Percentiles rank a stretch among this genome's conserved stretches.
These are phyloP conservation scores for Noctua fimbriata DNA, from an alignment of 2,888 invertebrate genomes.

Conservation along the genomic window DNA sequence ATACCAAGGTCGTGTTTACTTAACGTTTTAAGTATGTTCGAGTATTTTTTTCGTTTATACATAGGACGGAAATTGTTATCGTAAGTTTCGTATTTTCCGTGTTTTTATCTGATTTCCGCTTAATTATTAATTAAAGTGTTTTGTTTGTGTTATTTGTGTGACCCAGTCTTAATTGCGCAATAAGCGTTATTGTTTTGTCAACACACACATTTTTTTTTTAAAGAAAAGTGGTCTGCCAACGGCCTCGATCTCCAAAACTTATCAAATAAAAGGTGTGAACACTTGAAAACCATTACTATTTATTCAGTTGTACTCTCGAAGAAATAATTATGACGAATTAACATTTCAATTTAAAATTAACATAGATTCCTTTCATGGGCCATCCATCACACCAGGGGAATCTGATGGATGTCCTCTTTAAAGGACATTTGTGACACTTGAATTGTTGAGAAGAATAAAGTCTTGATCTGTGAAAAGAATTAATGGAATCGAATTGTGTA, in stretches of 20 bases:
- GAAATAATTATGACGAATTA: slow-evolving; percentile 85
- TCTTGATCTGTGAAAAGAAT: slow-evolving; percentile 74
- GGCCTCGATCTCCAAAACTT: slow-evolving; percentile 39
- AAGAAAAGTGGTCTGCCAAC: neutral
- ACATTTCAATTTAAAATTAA: slow-evolving; percentile 86
- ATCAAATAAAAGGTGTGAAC: slow-evolving; percentile 76
- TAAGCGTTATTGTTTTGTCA: slow-evolving; percentile 18
- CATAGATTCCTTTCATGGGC: slow-evolving; percentile 86
- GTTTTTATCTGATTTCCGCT: slow-evolving; percentile 27
- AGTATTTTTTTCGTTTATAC: slow-evolving; percentile 10
- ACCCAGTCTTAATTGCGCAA: slow-evolving; percentile 29
- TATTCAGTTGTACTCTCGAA: slow-evolving; percentile 80
- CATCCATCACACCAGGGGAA: slow-evolving; percentile 83
- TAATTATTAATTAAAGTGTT: slow-evolving; percentile 11
- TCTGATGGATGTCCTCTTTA: slow-evolving; percentile 79
- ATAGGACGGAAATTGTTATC: slow-evolving; percentile 28
- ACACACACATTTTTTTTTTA: neutral
- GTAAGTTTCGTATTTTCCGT: slow-evolving; percentile 23
- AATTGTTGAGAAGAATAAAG: slow-evolving; percentile 83
- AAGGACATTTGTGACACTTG: slow-evolving; percentile 87
- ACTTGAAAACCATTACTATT: slow-evolving; percentile 78
- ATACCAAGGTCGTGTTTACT: slow-evolving; percentile 33
- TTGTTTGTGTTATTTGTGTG: slow-evolving; percentile 7
- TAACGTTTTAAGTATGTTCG: neutral
- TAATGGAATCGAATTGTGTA: slow-evolving; percentile 73